These are phyloP conservation scores for Priapulus caudatus DNA, from an alignment of 2,888 invertebrate species.

Conservation along the genomic window DNA sequence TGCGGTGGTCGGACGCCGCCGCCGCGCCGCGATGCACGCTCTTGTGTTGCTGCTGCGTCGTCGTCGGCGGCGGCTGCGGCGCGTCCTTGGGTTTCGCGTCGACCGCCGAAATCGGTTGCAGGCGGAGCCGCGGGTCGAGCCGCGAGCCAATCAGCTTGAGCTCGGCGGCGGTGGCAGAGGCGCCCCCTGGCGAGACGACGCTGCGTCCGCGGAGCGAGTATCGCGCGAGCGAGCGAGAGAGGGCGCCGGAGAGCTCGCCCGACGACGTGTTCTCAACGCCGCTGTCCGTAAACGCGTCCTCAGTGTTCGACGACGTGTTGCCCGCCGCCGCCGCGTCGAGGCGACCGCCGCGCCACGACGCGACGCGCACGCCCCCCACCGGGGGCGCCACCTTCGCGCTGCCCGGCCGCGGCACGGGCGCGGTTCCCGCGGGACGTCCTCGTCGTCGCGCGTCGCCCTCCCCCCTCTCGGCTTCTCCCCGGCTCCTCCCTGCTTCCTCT, in stretches of 20 bases:
- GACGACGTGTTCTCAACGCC: not conserved
- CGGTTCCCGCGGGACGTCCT: no score
- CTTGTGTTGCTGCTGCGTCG: not conserved
- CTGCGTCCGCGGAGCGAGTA: not conserved
- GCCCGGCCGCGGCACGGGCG: no score
- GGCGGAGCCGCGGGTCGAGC: not conserved
- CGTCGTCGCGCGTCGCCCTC: no score
- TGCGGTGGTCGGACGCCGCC: not conserved
- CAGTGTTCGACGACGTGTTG: not conserved
- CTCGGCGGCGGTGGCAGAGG: not conserved
- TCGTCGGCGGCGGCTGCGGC: not conserved
- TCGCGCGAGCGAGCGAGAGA: not conserved
- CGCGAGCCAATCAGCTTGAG: not conserved
- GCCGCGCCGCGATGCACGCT: not conserved
- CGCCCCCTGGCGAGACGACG: no score
- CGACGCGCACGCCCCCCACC: no score
- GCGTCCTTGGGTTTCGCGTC: not conserved
- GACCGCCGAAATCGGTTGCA: not conserved
- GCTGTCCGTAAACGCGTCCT: not conserved
- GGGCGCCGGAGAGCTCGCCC: not conserved
- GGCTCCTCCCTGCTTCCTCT: no score
- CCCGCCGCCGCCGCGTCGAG: not conserved
- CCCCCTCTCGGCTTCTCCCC: no score
- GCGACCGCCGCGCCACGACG: not conserved
- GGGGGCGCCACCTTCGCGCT: no score